Base-by-base conservation (phyloP, 2,888 invertebrate species). In the Clepsis dumicolana region DNA sequence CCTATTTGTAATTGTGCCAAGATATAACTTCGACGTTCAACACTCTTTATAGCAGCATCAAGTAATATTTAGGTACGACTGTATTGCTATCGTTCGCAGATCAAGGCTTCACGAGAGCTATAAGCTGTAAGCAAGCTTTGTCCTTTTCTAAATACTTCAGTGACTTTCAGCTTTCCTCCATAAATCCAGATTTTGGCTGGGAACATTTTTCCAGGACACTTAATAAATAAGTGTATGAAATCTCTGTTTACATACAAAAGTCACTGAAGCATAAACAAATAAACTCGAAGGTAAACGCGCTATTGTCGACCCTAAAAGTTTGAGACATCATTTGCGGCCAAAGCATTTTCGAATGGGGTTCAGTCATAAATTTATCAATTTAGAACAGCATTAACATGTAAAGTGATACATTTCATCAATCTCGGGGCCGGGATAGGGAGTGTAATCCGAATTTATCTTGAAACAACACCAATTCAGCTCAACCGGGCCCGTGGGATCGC, bases 1-100 rank as follows among this genome's bases (percentile, higher is more conserved):
- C 16, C 50, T 41, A 57, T 67, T 67, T 67, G 67, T 57, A 57
- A 52, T 62, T 18, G 63, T 67, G 67, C 66, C 66, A 66, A 66
- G 56, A 54, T 18, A 44, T 8, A 18, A 44, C 16, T 44, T 44
- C 16, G 44, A 44, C 44, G 44, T 38, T 38, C 38, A 12, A 10
- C 14, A 14, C 7, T 16, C 8, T 18, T 18, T 44, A 16, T n/a
- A n/a, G n/a, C n/a, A n/a, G 18, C n/a, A 44, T 44, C 16, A 44
- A 44, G 44, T 44, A n/a, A n/a, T n/a, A n/a, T n/a, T n/a, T n/a
- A 44, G 16, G n/a, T 41, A 38, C 35, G 10, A 4, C 18, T 18
- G 4, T 8, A 2, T 41, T 16, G 16, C 16, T 16, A 41, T 41
- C 18, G 16, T 18, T 18, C 4, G 4, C 8, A 44, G 44, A 44